These are phyloP conservation scores for Cathartes aura DNA, from an alignment of 2,113 vertebrate genomes.

Conservation along the genomic window DNA sequence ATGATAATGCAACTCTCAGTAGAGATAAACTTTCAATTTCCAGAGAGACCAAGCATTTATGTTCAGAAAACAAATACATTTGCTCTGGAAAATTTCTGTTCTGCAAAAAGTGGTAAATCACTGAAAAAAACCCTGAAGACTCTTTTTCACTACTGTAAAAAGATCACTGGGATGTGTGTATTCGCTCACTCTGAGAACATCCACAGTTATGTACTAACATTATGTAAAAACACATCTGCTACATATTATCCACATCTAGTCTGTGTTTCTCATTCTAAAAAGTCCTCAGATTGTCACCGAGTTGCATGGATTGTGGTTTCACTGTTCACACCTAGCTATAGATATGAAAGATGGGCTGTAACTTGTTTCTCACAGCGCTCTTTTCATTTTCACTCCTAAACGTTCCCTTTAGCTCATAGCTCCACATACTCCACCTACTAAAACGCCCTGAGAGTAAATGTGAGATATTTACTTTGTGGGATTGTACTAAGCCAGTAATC, in stretches of 20 bases:
- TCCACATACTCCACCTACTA: not conserved
- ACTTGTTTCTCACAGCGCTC: not conserved
- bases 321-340: not conserved
- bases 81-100: not conserved
- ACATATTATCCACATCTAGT: not conserved
- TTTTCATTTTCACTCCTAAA: not conserved
- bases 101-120: not conserved
- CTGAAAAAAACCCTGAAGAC: not conserved
- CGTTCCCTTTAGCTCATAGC: not conserved
- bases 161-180: not conserved
- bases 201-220: not conserved
- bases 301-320: not conserved
- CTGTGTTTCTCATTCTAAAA: not conserved
- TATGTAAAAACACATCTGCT: not conserved
- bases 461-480: slow-evolving; percentile 72
- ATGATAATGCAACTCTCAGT: not conserved
- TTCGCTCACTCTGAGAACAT: not conserved
- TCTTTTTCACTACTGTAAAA: not conserved
- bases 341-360: not conserved
- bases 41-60: not conserved
- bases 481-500: slow-evolving; percentile 50
- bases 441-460: slow-evolving; percentile 68
- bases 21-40: not conserved
- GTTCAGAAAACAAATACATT: not conserved
- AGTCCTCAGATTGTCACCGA: not conserved